Base-by-base conservation (phyloP, 2,888 invertebrate genomes). In the Germaria angustata region DNA sequence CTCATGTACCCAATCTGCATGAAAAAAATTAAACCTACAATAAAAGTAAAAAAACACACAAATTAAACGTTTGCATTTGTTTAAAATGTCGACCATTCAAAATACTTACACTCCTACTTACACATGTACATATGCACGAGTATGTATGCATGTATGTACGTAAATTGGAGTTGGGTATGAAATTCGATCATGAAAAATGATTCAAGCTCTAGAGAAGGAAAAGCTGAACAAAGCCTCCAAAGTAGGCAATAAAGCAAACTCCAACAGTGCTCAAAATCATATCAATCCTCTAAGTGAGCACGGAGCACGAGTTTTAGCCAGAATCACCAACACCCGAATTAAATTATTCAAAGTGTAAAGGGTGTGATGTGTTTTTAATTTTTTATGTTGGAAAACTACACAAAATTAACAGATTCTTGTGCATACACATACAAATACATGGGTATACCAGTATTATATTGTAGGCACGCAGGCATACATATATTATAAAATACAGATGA, bases 171-270 rank as follows among this genome's bases (percentile, higher is more conserved):
- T 17, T 68, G 3, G 39, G 20, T 44, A 78, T 81, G 87, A 86
- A 88, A 87, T 85, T 86, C 86, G 87, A 87, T 86, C 87, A 87
- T 87, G 87, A 87, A 87, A 87, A 87, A 87, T 87, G 84, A 81
- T 72, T 53, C 57, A 49, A 72, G 44, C 72, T 81, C 57, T 73
- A 63, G 61, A 80, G 49, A 68, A 84, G 46, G 51, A 61, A 78
- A 59, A 41, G 24, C 59, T 55, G 66, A 73, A 83, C 51, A 77
- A 57, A 51, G 36, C 13, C 65, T 55, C 24, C 20, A 75, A 51
- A 77, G 77, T 66, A 61, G 71, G 79, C 75, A 63, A 82, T 78
- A 73, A 81, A 82, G 68, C 75, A 78, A 80, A 73, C 80, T 82
- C 84, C 81, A 85, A 66, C 84, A 59, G 77, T 75, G 71, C 34